phyloP scores from a whole-genome alignment of 1,140 invertebrate genomes.

The Elymnias hypermnestra region DNA sequence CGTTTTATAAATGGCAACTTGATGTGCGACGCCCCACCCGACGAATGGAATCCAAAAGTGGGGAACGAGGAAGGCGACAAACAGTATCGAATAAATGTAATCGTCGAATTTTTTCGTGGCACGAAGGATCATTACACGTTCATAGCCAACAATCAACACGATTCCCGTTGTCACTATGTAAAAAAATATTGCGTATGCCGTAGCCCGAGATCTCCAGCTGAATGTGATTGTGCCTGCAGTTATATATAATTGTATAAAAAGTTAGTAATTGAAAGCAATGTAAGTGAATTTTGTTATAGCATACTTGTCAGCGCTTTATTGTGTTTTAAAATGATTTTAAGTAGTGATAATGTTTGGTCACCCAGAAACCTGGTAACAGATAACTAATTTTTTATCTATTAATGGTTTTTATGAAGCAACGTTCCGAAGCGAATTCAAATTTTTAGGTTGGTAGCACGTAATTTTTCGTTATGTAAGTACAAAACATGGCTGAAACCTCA shows the following conservation, averaged over 20 bases:
- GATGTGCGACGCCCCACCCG: slow-evolving; percentile 79
- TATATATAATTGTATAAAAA: not conserved
- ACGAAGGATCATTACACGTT: slow-evolving; percentile 75
- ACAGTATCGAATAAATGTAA: slow-evolving; percentile 79
- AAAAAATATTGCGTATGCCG: slow-evolving; percentile 77
- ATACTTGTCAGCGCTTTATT: too few relatives aligned
- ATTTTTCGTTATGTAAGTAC: too few relatives aligned
- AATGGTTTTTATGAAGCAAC: too few relatives aligned
- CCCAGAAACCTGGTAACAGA: too few relatives aligned
- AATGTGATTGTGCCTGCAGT: slow-evolving; percentile 75
- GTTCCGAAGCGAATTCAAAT: too few relatives aligned
- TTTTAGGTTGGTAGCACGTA: too few relatives aligned
- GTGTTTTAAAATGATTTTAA: too few relatives aligned
- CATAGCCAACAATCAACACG: slow-evolving; percentile 76
- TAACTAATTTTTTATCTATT: too few relatives aligned
- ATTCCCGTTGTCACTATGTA: slow-evolving; percentile 75
- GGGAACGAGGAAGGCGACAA: slow-evolving; percentile 78
- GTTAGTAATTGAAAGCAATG: too few relatives aligned
- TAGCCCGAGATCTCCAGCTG: slow-evolving; percentile 76
- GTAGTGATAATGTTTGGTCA: too few relatives aligned
- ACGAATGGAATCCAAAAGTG: slow-evolving; percentile 81
- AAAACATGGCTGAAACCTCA: too few relatives aligned
- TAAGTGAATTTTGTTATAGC: too few relatives aligned
- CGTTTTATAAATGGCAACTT: slow-evolving; percentile 80
- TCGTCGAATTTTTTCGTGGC: slow-evolving; percentile 79